Evolutionary conservation across 2,888 invertebrate genomes (phyloP).

Genomic region (Drosophila putrida): DNA sequence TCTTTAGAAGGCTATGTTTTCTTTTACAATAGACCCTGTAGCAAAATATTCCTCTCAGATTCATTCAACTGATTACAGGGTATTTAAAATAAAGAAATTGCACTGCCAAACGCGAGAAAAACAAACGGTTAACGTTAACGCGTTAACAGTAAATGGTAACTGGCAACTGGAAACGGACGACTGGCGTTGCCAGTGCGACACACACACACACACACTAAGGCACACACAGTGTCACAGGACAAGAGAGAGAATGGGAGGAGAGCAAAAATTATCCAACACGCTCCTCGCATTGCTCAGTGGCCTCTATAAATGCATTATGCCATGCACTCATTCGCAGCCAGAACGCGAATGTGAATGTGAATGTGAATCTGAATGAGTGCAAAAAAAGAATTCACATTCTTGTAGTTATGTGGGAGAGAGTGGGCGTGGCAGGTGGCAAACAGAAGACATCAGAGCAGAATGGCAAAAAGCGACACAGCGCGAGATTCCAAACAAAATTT

Average conservation of each 20-base stretch:
- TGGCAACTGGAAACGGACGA: slow-evolving; percentile 25
- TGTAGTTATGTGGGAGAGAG: slow-evolving; percentile 7
- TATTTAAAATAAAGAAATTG: slow-evolving; percentile 43
- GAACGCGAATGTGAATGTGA: slow-evolving; percentile 17
- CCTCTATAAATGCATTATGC: slow-evolving; percentile 72
- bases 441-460: slow-evolving; percentile 7
- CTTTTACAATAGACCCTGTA: not conserved
- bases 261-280: slow-evolving; percentile 59
- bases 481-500: slow-evolving; percentile 13
- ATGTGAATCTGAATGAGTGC: slow-evolving; percentile 8
- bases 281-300: slow-evolving; percentile 59
- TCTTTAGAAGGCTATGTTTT: not conserved
- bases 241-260: slow-evolving; percentile 2
- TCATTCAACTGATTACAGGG: not conserved
- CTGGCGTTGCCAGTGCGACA: slow-evolving; percentile 50
- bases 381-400: slow-evolving; percentile 6
- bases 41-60: not conserved
- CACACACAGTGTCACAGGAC: not conserved
- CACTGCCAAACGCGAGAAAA: slow-evolving; percentile 53
- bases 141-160: slow-evolving; percentile 54
- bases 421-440: slow-evolving; percentile 1
- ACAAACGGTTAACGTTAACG: slow-evolving; percentile 61
- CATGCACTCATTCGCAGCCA: slow-evolving; percentile 60
- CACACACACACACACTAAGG: not conserved
- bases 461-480: slow-evolving; percentile 12